Conservation (phyloP, 2,797 vertebrate species). For the Karalla daura region DNA sequence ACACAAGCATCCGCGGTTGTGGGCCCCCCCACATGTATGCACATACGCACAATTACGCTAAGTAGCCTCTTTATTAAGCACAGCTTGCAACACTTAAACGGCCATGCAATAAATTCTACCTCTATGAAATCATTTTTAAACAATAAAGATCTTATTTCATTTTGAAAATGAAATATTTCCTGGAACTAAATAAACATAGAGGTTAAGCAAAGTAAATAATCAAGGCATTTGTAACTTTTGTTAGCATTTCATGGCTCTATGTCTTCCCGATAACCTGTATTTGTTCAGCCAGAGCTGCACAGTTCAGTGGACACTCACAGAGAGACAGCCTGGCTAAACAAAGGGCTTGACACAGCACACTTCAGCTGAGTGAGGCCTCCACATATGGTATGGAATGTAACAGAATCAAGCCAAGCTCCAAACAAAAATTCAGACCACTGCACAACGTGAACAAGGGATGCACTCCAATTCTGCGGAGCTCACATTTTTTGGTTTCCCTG, state of each 20-base stretch:
- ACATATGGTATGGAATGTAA: constrained; percentile 77
- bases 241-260: not conserved
- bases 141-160: too few relatives aligned
- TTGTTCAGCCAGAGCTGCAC: constrained; percentile 19
- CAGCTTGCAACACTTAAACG: not conserved
- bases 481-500: constrained; percentile 54
- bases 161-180: too few relatives aligned
- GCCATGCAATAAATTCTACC: not conserved
- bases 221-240: not conserved
- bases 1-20: not conserved
- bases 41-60: constrained; percentile 5
- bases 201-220: not conserved
- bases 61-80: constrained; percentile 5
- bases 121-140: not conserved
- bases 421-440: constrained; percentile 59
- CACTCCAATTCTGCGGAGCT: constrained; percentile 55
- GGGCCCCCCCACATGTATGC: constrained; percentile 13
- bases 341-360: constrained; percentile 51
- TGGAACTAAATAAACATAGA: too few relatives aligned
- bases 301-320: constrained; percentile 24
- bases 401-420: constrained; percentile 55
- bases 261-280: not conserved
- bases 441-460: constrained; percentile 70
- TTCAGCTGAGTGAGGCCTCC: constrained; percentile 61
- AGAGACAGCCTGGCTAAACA: constrained; percentile 51